These are phyloP conservation scores for Ctenopoma multispine DNA, from an alignment of 2,797 vertebrate genomes.

Conservation along the genomic window DNA sequence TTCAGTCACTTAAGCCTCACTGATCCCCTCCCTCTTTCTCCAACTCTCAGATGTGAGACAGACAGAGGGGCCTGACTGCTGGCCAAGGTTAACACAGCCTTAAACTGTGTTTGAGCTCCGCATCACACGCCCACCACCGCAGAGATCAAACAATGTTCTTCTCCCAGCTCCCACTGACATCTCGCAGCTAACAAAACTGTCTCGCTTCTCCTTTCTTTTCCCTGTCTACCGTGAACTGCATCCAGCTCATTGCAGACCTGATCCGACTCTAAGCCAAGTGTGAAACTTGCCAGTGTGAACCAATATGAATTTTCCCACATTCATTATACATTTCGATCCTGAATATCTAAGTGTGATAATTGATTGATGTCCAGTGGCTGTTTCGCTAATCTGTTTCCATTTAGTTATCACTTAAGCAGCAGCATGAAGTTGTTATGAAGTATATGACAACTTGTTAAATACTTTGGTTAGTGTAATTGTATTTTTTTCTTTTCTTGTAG, in stretches of 20 bases:
- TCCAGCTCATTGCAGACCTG: constrained; percentile 38
- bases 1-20: constrained; percentile 74
- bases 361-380: constrained; percentile 20
- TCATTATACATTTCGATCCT: constrained; percentile 39
- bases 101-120: constrained; percentile 79
- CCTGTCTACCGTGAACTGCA: constrained; percentile 40
- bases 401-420: constrained; percentile 2
- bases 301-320: constrained; percentile 45
- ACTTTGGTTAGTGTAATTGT: background rate
- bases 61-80: constrained; percentile 71
- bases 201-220: constrained; percentile 52
- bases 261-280: constrained; percentile 40
- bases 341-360: constrained; percentile 34
- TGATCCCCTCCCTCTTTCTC: constrained; percentile 67
- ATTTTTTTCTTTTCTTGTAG: constrained; percentile 15
- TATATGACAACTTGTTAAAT: constrained; percentile 1
- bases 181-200: constrained; percentile 63
- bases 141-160: constrained; percentile 73
- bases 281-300: constrained; percentile 49
- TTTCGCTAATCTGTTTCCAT: constrained; percentile 7
- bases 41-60: constrained; percentile 70
- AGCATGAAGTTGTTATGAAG: background rate
- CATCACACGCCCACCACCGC: constrained; percentile 68
- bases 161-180: constrained; percentile 59
- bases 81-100: constrained; percentile 80